Percentiles rank a stretch among this genome's conserved stretches.
Evolutionary conservation across 2,888 invertebrate species (phyloP).

Genomic region (Drosophila mimica): DNA sequence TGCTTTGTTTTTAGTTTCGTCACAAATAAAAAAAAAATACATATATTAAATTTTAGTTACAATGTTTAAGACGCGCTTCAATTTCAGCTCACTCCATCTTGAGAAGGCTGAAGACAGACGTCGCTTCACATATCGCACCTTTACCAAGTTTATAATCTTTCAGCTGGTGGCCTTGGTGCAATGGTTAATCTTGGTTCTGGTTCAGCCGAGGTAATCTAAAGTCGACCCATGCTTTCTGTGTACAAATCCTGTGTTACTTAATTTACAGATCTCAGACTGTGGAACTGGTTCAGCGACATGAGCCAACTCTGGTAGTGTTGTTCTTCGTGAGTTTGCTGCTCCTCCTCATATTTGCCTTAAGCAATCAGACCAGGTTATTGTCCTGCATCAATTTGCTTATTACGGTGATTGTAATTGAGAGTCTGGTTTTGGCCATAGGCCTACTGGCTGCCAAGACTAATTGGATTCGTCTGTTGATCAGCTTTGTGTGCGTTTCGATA

Average conservation of each 20-base stretch:
- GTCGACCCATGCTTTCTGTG: too few species aligned
- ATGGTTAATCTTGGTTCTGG: conserved; percentile 32
- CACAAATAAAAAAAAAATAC: not conserved
- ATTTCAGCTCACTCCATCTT: conserved; percentile 20
- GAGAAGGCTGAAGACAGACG: conserved; percentile 38
- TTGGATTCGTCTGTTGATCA: conserved; percentile 6
- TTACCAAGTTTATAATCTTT: conserved; percentile 9
- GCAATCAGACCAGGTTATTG: conserved; percentile 23
- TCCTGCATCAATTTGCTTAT: conserved; percentile 40
- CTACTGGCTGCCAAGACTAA: conserved; percentile 16
- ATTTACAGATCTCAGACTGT: not conserved
- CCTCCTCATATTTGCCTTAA: conserved; percentile 25
- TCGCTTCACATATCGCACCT: conserved; percentile 15
- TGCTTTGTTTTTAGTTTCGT: conserved; percentile 7
- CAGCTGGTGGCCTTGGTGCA: conserved; percentile 23
- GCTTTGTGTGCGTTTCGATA: conserved; percentile 29
- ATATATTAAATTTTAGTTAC: conserved; percentile 18
- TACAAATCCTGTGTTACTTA: not conserved
- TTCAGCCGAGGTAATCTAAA: conserved; percentile 24
- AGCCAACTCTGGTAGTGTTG: conserved; percentile 38
- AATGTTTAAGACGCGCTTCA: conserved; percentile 47
- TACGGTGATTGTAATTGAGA: conserved; percentile 38
- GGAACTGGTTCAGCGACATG: not conserved
- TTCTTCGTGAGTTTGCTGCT: conserved; percentile 47
- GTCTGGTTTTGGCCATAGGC: conserved; percentile 19